These are phyloP conservation scores for Crotalus adamanteus DNA, from an alignment of 2,797 vertebrate genomes.

Conservation along the genomic window DNA sequence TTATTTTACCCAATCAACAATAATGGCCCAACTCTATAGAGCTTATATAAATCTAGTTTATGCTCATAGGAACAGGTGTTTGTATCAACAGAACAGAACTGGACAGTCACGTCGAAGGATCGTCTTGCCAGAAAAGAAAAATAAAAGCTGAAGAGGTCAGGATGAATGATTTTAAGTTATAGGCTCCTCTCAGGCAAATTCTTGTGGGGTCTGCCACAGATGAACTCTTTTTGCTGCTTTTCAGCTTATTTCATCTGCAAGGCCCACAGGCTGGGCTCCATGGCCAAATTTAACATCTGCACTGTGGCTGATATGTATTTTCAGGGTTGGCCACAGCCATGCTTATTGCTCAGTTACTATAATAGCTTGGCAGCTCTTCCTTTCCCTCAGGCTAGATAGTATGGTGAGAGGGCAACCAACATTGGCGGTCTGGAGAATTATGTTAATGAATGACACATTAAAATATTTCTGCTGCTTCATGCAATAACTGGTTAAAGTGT, in stretches of 20 bases:
- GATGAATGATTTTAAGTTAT: slow-evolving; percentile 45
- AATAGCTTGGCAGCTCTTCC: slow-evolving; percentile 70
- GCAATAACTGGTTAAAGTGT: slow-evolving; percentile 54
- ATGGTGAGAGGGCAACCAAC: slow-evolving; percentile 63
- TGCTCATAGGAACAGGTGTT: background rate
- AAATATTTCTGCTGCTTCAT: slow-evolving; percentile 63
- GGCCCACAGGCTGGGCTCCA: slow-evolving; percentile 52
- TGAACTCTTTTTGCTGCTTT: slow-evolving; percentile 61
- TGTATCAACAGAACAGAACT: slow-evolving; percentile 18
- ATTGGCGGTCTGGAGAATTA: slow-evolving; percentile 53
- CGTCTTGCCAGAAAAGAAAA: slow-evolving; percentile 25
- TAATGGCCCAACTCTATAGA: background rate
- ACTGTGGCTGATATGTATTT: slow-evolving; percentile 64
- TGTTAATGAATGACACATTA: slow-evolving; percentile 70
- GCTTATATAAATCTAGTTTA: slow-evolving; percentile 34
- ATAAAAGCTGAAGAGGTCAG: slow-evolving; percentile 26
- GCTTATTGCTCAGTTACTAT: slow-evolving; percentile 65
- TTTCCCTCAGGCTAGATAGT: slow-evolving; percentile 63
- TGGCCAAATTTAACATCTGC: slow-evolving; percentile 71
- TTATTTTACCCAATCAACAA: background rate
- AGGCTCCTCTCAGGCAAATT: slow-evolving; percentile 6
- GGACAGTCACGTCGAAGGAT: slow-evolving; percentile 18
- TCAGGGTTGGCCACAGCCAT: slow-evolving; percentile 68
- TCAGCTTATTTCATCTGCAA: slow-evolving; percentile 68
- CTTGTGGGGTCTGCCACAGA: slow-evolving; percentile 39